Percentiles rank a stretch among this genome's conserved stretches.
Evolutionary conservation across 2,797 vertebrate species (phyloP).

Genomic region (Arctocebus calabarensis): DNA sequence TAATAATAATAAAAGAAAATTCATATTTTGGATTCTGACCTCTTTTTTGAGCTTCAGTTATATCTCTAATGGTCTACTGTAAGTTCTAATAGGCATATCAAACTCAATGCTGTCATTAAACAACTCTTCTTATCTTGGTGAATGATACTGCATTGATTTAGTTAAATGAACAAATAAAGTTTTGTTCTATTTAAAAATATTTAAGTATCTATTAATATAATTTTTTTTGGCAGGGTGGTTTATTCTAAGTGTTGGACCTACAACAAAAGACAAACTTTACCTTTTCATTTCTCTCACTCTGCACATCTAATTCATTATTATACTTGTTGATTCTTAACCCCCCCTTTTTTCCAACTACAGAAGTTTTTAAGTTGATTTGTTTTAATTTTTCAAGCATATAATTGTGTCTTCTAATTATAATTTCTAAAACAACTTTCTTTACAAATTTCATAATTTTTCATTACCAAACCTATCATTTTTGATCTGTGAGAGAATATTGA

Average conservation of each 20-base stretch:
- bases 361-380: background rate
- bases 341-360: no score
- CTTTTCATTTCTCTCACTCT: background rate
- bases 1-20: background rate
- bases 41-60: background rate
- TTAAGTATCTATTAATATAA: background rate
- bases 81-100: background rate
- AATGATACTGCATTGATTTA: background rate
- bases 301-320: background rate
- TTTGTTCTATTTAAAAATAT: background rate
- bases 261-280: background rate
- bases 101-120: background rate
- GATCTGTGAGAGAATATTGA: background rate
- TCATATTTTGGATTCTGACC: background rate
- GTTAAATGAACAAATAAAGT: background rate
- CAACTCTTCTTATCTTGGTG: background rate
- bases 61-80: background rate
- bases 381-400: background rate
- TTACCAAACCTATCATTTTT: background rate
- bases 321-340: background rate
- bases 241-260: background rate
- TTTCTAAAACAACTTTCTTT: constrained; percentile 47
- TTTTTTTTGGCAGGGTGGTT: background rate
- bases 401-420: background rate
- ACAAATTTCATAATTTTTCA: background rate